A percentile compares a stretch with the other conserved stretches of the same genome.
Conservation (phyloP, 37 sponge, comb jelly and placozoan genomes). For the Cladorhizidae sp. region DNA sequence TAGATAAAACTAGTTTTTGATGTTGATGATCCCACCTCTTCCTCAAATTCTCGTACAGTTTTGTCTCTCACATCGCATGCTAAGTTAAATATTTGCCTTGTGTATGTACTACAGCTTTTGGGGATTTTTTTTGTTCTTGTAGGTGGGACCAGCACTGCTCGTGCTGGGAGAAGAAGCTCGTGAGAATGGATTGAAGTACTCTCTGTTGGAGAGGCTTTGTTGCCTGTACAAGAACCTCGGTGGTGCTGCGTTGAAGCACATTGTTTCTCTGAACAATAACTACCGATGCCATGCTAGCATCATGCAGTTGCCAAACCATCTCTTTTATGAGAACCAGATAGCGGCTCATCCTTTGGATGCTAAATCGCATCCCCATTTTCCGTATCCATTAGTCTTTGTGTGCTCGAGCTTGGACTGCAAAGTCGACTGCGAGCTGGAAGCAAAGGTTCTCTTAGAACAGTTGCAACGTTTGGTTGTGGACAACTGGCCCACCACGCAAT, state of each 20-base stretch:
- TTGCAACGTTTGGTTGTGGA: not conserved
- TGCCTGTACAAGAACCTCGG: constrained; percentile 16
- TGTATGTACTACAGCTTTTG: no score
- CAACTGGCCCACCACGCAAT: constrained; percentile 14
- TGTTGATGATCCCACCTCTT: no score
- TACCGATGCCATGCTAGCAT: constrained; percentile 65
- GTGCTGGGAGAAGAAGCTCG: constrained; percentile 70
- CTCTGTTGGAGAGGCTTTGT: constrained; percentile 59
- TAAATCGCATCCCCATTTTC: constrained; percentile 34
- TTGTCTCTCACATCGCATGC: no score
- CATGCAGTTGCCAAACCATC: constrained; percentile 30
- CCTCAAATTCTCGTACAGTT: no score
- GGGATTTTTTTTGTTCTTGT: not conserved
- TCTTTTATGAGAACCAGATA: constrained; percentile 52
- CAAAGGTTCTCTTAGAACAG: constrained; percentile 8
- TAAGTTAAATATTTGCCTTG: no score
- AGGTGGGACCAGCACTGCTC: constrained; percentile 78
- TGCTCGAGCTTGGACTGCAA: constrained; percentile 27
- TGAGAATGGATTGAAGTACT: constrained; percentile 55
- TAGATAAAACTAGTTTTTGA: no score
- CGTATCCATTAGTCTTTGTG: constrained; percentile 57
- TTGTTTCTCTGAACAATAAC: constrained; percentile 43
- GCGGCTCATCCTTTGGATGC: not conserved
- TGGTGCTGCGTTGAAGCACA: not conserved
- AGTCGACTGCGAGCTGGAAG: constrained; percentile 8